A percentile compares a stretch with the other conserved stretches of the same genome.
phyloP scores from a whole-genome alignment of 2,888 invertebrate species.

The Lymantria monacha region DNA sequence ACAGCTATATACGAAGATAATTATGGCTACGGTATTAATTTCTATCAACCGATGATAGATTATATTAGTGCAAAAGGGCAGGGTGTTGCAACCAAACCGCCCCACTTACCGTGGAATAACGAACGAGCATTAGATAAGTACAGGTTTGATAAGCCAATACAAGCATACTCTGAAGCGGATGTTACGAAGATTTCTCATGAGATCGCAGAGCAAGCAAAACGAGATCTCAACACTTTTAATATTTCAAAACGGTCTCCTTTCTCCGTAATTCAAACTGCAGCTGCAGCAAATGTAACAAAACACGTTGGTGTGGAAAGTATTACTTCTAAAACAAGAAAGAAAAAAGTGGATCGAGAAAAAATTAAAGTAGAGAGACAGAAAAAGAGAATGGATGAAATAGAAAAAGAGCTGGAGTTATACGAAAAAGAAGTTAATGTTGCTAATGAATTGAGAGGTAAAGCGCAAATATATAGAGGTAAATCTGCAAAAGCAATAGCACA shows the following conservation, averaged over 20 bases:
- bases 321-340: conserved; percentile 72
- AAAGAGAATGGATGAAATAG: conserved; percentile 69
- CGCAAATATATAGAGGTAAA: conserved; percentile 86
- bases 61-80: conserved; percentile 88
- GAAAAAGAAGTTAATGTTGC: conserved; percentile 71
- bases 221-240: conserved; percentile 83
- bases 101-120: conserved; percentile 89
- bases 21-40: conserved; percentile 92
- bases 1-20: conserved; percentile 90
- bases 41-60: conserved; percentile 94
- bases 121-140: conserved; percentile 87
- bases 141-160: conserved; percentile 84
- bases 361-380: conserved; percentile 66
- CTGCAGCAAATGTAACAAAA: conserved; percentile 84
- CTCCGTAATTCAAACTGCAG: conserved; percentile 83
- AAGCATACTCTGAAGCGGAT: conserved; percentile 86
- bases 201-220: conserved; percentile 86
- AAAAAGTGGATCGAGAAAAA: conserved; percentile 65
- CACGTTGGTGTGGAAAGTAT: conserved; percentile 83
- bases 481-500: conserved; percentile 88
- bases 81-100: conserved; percentile 66
- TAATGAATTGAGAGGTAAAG: conserved; percentile 77
- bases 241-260: conserved; percentile 83
- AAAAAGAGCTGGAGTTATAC: conserved; percentile 60
- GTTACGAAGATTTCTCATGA: conserved; percentile 85